These are phyloP conservation scores for Eremobia ochroleuca DNA, from an alignment of 2,888 invertebrate genomes.

Conservation along the genomic window DNA sequence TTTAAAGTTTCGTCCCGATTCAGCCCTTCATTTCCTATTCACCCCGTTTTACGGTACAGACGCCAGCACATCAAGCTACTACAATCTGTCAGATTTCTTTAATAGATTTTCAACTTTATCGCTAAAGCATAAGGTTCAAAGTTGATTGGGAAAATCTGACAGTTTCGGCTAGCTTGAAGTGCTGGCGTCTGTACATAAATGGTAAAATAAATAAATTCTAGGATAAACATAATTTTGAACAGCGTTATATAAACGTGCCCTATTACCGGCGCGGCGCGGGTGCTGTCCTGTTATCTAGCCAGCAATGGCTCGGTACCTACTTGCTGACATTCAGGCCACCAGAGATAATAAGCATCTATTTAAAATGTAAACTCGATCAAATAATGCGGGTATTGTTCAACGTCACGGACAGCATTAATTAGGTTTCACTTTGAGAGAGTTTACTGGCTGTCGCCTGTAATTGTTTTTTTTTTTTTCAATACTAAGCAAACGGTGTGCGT, in stretches of 20 bases:
- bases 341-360: slow-evolving; percentile 11
- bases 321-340: slow-evolving; percentile 31
- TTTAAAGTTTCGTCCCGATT: no score
- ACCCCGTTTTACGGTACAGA: no score
- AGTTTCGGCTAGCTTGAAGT: no score
- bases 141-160: no score
- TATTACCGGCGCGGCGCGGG: background rate
- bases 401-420: slow-evolving; percentile 14
- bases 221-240: background rate
- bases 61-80: no score
- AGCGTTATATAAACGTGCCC: background rate
- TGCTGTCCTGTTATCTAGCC: background rate
- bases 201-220: no score
- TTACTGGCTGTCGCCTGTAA: no score
- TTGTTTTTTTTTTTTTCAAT: background rate
- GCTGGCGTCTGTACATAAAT: no score
- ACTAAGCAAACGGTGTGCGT: background rate
- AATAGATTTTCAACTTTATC: no score
- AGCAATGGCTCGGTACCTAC: background rate
- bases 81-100: no score
- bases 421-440: background rate
- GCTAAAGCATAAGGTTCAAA: no score
- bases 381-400: slow-evolving; percentile 44
- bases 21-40: no score
- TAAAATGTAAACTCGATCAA: slow-evolving; percentile 32